Evolutionary conservation across 37 sponge, comb jelly and placozoan species (phyloP), one percentile per base, ranked within the genome.

Genomic region (Bolinopsis microptera): DNA sequence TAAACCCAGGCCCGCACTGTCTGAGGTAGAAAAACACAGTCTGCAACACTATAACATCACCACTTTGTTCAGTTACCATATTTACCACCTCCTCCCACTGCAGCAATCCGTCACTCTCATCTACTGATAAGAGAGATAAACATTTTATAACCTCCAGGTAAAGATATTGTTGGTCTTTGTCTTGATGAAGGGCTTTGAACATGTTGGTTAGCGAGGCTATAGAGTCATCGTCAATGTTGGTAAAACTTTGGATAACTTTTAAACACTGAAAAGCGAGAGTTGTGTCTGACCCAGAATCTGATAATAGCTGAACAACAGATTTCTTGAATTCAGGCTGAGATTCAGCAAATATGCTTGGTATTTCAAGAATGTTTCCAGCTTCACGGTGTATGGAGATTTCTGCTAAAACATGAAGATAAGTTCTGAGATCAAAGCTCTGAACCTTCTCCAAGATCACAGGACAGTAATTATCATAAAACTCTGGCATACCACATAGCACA

Each of bases 61-160:
- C 21, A 36, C 35, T 35, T 3, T 77, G 21, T 32, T 77, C 36
- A 13, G 33, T 16, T 32, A 77, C 0, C 22, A 77, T 16, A 21
- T 77, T 18, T 3, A 32, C 35, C 1, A 77, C 37, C 21, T 77
- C 80, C 32, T 27, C 80, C 80, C 61, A 48, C 5, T 13, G 13
- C 61, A 48, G 61, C 5, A 48, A 13, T 13, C 13, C 61, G 5
- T 5, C 13, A 18, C 13, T 48, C 61, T 48, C 13, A 48, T 48
- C 61, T 48, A 5, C 61, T 18, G 61, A 48, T 48, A 48, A 48
- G 9, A 48, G 61, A 48, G 61, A 18, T 13, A 32, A 1, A 35
- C 80, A 77, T 18, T 77, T 77, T 36, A 77, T 36, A 31, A 32
- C 16, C 37, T 77, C 36, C 36, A 77, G 35, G 32, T 77, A 77